Base-by-base conservation (phyloP, 1,140 invertebrate genomes). In the Drosophila subobscura region DNA sequence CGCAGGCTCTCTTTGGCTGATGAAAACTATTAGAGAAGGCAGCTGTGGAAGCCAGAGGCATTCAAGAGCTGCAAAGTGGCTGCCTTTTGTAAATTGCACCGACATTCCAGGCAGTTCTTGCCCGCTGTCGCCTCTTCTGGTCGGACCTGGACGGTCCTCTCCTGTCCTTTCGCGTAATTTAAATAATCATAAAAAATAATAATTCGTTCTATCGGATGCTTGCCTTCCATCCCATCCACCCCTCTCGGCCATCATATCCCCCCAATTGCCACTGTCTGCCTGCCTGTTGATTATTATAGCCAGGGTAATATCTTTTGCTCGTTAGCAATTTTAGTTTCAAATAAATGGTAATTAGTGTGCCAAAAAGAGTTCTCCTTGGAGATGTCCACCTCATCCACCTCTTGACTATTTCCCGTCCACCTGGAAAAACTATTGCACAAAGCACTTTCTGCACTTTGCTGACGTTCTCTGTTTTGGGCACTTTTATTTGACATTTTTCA, bases 161-260 rank as follows among this genome's bases (percentile, higher is more conserved):
- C 61, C 58, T 59, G 51, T 45, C 64, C 59, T 54, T 46, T 63
- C 64, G 81, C 83, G 75, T 83, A 86, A 86, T 86, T 86, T 86
- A 86, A 86, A 86, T 86, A 86, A 86, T 86, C 83, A 77, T 86
- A 88, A 88, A 86, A 86, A 86, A 86, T 86, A 86, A 88, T 86
- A 86, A 86, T 86, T 86, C 79, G 51, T 71, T 88, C 78, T 88
- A 83, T 70, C 55, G 66, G 66, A 33, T 25, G 65, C 27, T 25
- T 55, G 61, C 8, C 10, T 12, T 12, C 33, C 7, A 20, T 1
- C 16, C 16, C 16, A 20, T 20, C 29, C 29, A 3, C 8, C 33
- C 2, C 33, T 2, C 3, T 10, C 8, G 16, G 16, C 16, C 16
- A 20, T 20, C 16, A 20, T 20, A 20, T 20, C 16, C 16, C 0